Conservation (phyloP, 1,140 invertebrate species). For the Drosophila erecta region DNA sequence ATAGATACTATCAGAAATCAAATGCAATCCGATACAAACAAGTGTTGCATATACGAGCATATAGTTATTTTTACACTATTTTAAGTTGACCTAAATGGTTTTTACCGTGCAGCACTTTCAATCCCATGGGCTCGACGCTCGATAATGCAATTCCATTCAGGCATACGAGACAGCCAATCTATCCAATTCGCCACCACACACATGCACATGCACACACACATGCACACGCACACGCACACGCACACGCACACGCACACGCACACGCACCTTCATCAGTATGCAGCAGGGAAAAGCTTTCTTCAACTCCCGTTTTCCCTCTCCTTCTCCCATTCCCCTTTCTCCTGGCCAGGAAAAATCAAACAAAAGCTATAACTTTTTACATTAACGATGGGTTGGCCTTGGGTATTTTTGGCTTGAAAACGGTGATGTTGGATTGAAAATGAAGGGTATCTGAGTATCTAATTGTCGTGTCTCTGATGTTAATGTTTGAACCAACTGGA, state of each 20-base stretch:
- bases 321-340: conserved; percentile 11
- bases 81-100: neutral
- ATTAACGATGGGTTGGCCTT: conserved; percentile 54
- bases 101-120: conserved; percentile 12
- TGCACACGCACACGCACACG: conserved; percentile 24
- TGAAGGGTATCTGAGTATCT: neutral
- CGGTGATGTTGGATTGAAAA: neutral
- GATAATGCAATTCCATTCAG: conserved; percentile 80
- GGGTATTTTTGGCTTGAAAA: conserved; percentile 32
- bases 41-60: no score
- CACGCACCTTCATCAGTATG: conserved; percentile 74
- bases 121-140: conserved; percentile 55
- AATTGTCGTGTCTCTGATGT: no score
- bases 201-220: conserved; percentile 37
- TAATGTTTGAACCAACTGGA: no score
- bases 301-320: conserved; percentile 22
- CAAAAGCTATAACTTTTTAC: conserved; percentile 73
- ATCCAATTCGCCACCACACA: conserved; percentile 60
- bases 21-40: no score
- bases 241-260: conserved; percentile 31
- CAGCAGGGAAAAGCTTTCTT: conserved; percentile 67
- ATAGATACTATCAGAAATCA: no score
- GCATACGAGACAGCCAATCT: conserved; percentile 79
- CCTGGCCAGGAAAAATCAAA: conserved; percentile 51
- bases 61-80: neutral